These are phyloP conservation scores for Sphaerodactylus townsendi DNA, from an alignment of 2,113 vertebrate genomes.

Conservation along the genomic window DNA sequence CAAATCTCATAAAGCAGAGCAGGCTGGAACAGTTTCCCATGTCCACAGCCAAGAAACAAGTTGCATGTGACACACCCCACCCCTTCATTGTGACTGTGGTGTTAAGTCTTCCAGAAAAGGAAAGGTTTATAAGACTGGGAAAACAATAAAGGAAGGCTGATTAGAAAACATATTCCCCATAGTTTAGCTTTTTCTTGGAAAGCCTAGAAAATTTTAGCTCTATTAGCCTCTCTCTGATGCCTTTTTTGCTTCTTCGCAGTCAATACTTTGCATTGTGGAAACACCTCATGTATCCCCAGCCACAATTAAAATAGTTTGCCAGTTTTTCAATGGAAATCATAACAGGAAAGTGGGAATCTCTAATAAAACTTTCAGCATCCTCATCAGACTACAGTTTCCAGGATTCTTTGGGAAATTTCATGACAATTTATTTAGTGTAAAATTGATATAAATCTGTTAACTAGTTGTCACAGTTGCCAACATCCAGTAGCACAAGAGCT, in stretches of 20 bases:
- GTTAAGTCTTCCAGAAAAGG: constrained; percentile 40
- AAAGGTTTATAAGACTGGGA: constrained; percentile 30
- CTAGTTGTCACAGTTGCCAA: too few species aligned
- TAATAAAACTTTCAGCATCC: not conserved
- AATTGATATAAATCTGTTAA: too few species aligned
- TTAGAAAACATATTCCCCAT: constrained; percentile 12
- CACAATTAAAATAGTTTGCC: not conserved
- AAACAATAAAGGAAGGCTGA: not conserved
- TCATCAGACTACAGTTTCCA: too few species aligned
- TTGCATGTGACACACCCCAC: constrained; percentile 51
- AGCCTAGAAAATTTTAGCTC: not conserved
- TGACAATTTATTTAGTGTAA: not conserved
- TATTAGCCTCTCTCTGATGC: not conserved
- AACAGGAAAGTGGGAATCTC: not conserved
- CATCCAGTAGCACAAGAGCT: too few species aligned
- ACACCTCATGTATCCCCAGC: not conserved
- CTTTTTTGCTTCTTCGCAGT: not conserved
- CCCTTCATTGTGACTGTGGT: constrained; percentile 49
- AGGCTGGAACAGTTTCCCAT: constrained; percentile 49
- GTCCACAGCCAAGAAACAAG: constrained; percentile 51
- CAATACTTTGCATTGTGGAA: not conserved
- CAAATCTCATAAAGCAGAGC: constrained; percentile 20
- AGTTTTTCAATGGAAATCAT: not conserved
- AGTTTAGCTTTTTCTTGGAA: not conserved
- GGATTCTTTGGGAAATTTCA: not conserved